Percentiles rank a stretch among this genome's conserved stretches.
Evolutionary conservation across 2,797 vertebrate genomes (phyloP).

Genomic region (Neosilurus hyrtlii): DNA sequence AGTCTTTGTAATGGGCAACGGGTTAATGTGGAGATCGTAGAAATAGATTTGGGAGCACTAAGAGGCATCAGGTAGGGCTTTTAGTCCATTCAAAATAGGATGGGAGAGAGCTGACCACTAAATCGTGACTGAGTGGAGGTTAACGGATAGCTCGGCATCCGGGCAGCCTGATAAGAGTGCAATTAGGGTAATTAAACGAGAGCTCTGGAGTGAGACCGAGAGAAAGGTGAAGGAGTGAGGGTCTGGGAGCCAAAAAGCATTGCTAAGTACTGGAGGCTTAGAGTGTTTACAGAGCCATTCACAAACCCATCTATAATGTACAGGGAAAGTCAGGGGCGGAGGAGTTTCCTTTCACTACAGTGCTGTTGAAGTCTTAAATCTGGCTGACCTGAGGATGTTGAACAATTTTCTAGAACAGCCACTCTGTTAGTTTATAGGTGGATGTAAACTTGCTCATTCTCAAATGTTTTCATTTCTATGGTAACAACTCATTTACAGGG

Average conservation of each 20-base stretch:
- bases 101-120: conserved; percentile 37
- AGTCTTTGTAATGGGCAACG: conserved; percentile 69
- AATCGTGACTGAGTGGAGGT: conserved; percentile 34
- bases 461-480: no score
- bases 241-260: not conserved
- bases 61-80: conserved; percentile 38
- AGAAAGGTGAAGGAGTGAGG: conserved; percentile 8
- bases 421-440: no score
- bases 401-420: no score
- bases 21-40: conserved; percentile 59
- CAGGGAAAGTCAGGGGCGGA: not conserved
- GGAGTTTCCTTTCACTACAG: not conserved
- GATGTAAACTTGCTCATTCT: no score
- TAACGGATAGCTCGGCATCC: conserved; percentile 12
- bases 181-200: conserved; percentile 33
- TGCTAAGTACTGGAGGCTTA: not conserved
- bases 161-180: conserved; percentile 15
- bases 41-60: conserved; percentile 45
- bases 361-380: not conserved
- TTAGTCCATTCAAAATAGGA: conserved; percentile 30
- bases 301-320: not conserved
- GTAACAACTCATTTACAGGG: no score
- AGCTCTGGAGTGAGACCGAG: conserved; percentile 6
- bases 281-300: not conserved
- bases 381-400: not conserved